Percentiles rank a stretch among this genome's conserved stretches.
Evolutionary conservation across 2,797 vertebrate genomes (phyloP).

Genomic region (Enteromius afrohamiltoni): DNA sequence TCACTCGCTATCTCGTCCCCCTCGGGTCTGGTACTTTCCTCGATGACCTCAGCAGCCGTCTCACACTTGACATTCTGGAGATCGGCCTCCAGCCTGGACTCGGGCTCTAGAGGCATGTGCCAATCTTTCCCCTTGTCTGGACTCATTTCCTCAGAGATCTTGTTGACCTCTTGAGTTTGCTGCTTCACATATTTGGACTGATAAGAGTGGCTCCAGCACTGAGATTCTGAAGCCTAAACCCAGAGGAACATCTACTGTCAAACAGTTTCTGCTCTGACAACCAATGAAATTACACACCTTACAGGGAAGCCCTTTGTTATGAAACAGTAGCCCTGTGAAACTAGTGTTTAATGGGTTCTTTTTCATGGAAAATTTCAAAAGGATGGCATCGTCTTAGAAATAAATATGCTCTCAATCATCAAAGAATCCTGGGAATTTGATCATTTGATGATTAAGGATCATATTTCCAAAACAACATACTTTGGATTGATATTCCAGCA

Average conservation of each 20-base stretch:
- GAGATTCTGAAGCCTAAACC: slow-evolving; percentile 91
- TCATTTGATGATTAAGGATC: slow-evolving; percentile 43
- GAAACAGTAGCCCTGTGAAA: slow-evolving; percentile 42
- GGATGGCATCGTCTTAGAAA: slow-evolving; percentile 20
- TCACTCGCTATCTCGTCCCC: slow-evolving; percentile 82
- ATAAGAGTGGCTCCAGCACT: slow-evolving; percentile 90
- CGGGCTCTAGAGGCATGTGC: slow-evolving; percentile 77
- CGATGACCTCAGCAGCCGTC: slow-evolving; percentile 69
- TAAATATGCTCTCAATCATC: slow-evolving; percentile 47
- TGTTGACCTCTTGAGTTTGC: slow-evolving; percentile 87
- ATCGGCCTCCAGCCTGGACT: slow-evolving; percentile 83
- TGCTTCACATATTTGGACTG: slow-evolving; percentile 92
- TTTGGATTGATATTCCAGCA: slow-evolving; percentile 23
- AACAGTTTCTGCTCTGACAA: slow-evolving; percentile 59
- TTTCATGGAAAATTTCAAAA: not conserved
- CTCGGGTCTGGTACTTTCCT: slow-evolving; percentile 82
- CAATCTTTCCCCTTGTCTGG: slow-evolving; percentile 89
- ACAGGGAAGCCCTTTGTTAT: slow-evolving; percentile 55
- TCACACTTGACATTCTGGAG: slow-evolving; percentile 86
- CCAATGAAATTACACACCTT: slow-evolving; percentile 52
- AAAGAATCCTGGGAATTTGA: slow-evolving; percentile 34
- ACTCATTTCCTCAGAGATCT: slow-evolving; percentile 87
- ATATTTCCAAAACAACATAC: slow-evolving; percentile 24
- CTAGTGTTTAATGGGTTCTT: slow-evolving; percentile 33
- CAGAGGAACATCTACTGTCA: slow-evolving; percentile 76